Conservation (phyloP, 2,797 vertebrate species). For the Gymnodraco acuticeps region DNA sequence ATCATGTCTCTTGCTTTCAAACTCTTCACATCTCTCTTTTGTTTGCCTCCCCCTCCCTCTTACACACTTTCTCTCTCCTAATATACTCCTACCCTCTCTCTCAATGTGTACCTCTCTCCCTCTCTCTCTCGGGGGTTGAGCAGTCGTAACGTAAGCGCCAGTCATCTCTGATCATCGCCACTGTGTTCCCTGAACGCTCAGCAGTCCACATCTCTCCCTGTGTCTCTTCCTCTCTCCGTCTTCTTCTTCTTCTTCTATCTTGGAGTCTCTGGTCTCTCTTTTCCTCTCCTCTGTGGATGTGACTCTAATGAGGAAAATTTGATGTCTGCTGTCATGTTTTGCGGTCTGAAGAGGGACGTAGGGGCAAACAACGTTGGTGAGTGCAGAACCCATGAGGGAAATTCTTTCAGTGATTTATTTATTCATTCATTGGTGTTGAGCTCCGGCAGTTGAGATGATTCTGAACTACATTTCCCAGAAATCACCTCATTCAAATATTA, state of each 20-base stretch:
- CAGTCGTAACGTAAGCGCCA: slow-evolving; percentile 72
- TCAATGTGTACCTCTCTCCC: slow-evolving; percentile 23
- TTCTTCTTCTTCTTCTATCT: slow-evolving; percentile 19
- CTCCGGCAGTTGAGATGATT: background rate
- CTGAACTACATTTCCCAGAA: slow-evolving; percentile 28
- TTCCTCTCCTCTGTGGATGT: slow-evolving; percentile 56
- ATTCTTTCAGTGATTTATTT: slow-evolving; percentile 1
- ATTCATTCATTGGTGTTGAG: background rate
- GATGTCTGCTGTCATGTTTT: slow-evolving; percentile 91
- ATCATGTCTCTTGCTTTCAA: slow-evolving; percentile 22
- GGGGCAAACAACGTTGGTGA: slow-evolving; percentile 90
- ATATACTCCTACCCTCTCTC: slow-evolving; percentile 28
- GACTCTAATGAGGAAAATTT: slow-evolving; percentile 38
- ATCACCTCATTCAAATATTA: slow-evolving; percentile 11
- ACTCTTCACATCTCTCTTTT: slow-evolving; percentile 14
- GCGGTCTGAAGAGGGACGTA: slow-evolving; percentile 92
- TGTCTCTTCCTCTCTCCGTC: slow-evolving; percentile 43
- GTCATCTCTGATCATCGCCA: slow-evolving; percentile 75
- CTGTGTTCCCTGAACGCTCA: slow-evolving; percentile 64
- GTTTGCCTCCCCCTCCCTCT: background rate
- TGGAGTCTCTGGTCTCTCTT: slow-evolving; percentile 3
- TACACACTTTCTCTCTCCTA: slow-evolving; percentile 31
- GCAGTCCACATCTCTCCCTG: slow-evolving; percentile 68
- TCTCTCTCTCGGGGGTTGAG: slow-evolving; percentile 57
- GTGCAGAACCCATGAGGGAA: slow-evolving; percentile 64